Evolutionary conservation across 2,113 vertebrate genomes (phyloP).

Genomic region (Orientallactaga bullata): DNA sequence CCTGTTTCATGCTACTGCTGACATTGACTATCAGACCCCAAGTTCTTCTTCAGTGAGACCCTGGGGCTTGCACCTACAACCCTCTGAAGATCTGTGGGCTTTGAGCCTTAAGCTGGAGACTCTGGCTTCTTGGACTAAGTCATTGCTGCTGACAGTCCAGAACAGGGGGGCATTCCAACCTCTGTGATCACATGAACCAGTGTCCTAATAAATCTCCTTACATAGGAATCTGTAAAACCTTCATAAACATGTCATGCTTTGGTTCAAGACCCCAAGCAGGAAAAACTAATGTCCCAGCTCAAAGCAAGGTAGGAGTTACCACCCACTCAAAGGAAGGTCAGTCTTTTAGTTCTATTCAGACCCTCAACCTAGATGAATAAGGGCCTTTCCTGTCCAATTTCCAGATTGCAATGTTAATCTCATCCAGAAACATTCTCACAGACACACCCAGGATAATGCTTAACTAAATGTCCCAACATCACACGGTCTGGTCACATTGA

Average conservation of each 20-base stretch:
- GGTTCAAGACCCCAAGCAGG: not conserved
- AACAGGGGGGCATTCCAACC: not conserved
- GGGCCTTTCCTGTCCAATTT: not conserved
- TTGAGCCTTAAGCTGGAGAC: not conserved
- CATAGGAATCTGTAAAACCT: not conserved
- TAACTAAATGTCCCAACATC: not conserved
- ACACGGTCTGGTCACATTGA: not conserved
- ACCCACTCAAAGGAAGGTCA: not conserved
- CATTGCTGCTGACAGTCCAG: not conserved
- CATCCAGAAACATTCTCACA: conserved; percentile 4
- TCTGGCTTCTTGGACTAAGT: not conserved
- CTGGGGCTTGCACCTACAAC: not conserved
- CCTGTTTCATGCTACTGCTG: not conserved
- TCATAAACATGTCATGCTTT: not conserved
- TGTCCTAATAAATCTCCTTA: not conserved
- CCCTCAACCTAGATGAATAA: not conserved
- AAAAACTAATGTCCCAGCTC: not conserved
- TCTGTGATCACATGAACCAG: not conserved
- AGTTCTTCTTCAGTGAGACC: not conserved
- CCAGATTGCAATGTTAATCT: not conserved
- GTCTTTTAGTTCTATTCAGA: not conserved
- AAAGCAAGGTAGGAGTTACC: not conserved
- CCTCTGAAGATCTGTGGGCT: not conserved
- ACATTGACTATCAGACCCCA: not conserved
- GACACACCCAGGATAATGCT: not conserved